Evolutionary conservation across 2,113 vertebrate species (phyloP), one percentile per base, ranked within the genome.

Genomic region (Pampusana beccarii): DNA sequence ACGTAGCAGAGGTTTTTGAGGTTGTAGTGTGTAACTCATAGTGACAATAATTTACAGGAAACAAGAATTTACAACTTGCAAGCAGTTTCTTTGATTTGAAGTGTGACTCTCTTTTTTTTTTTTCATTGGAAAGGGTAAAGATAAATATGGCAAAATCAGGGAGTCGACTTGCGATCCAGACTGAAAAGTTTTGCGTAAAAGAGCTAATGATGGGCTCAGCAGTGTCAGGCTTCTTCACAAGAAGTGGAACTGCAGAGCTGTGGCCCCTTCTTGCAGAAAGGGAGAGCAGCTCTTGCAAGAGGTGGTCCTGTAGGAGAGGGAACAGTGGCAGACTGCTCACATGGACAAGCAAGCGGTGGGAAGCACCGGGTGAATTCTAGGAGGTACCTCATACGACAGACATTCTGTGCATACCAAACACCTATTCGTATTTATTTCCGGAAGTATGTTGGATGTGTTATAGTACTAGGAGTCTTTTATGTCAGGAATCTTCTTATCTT

Each of bases 161-260:
- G 57, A 46, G 25, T 4, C 7, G 9, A 19, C 25, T n/a, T 1
- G 0, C 80, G 29, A 88, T 20, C 4, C 11, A 50, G 16, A 1
- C 13, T 36, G 44, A 69, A 25, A 56, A n/a, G 25, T 26, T 81
- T 42, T 71, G 33, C 38, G 72, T 67, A 64, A 67, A 12, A 74
- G 15, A 40, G 2, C 5, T 51, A n/a, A 34, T 2, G 25, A 36
- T 9, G 17, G 81, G 8, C 5, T 84, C 67, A 62, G 25, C 36
- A 36, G n/a, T 16, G n/a, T 66, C n/a, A 6, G 0, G 0, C 7
- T 29, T 6, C 42, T 60, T 20, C 67, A 11, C 16, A 28, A 42
- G 61, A 73, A 80, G 6, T 34, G 83, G 67, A 84, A 7, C 36
- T 36, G 31, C 15, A 44, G 38, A 10, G 38, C 53, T 25, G 4